Percentiles rank a stretch among this genome's conserved stretches.
These are phyloP conservation scores for Diglossa cyanea DNA, from an alignment of 2,797 vertebrate species.

Conservation along the genomic window DNA sequence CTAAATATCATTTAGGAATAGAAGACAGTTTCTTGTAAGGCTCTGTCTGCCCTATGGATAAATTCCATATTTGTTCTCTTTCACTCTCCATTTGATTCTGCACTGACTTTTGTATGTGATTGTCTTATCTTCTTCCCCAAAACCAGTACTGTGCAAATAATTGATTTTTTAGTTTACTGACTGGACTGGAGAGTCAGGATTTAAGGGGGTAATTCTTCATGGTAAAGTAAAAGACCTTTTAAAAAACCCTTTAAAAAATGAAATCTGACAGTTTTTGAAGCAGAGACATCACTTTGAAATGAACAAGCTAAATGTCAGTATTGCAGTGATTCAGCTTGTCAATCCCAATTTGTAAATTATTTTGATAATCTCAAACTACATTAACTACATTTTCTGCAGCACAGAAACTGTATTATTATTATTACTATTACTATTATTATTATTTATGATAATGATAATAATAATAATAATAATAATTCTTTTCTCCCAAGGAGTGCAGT, in stretches of 20 bases:
- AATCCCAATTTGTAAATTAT: constrained; percentile 25
- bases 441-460: too few species aligned
- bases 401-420: background rate
- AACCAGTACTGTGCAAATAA: background rate
- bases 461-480: background rate
- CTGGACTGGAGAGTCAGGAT: background rate
- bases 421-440: too few species aligned
- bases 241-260: background rate
- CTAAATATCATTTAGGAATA: background rate
- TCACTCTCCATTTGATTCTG: background rate
- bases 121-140: background rate
- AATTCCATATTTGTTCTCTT: background rate
- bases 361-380: background rate
- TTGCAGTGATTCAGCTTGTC: constrained; percentile 23
- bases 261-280: constrained; percentile 24
- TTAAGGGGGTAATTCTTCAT: background rate
- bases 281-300: background rate
- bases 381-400: background rate
- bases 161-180: constrained; percentile 33
- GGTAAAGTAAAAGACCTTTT: constrained; percentile 19
- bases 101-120: background rate
- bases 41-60: background rate
- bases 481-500: background rate
- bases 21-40: background rate
- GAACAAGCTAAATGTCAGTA: background rate